Evolutionary conservation across 1,140 invertebrate species (phyloP).

Genomic region (Ceratina australensis): DNA sequence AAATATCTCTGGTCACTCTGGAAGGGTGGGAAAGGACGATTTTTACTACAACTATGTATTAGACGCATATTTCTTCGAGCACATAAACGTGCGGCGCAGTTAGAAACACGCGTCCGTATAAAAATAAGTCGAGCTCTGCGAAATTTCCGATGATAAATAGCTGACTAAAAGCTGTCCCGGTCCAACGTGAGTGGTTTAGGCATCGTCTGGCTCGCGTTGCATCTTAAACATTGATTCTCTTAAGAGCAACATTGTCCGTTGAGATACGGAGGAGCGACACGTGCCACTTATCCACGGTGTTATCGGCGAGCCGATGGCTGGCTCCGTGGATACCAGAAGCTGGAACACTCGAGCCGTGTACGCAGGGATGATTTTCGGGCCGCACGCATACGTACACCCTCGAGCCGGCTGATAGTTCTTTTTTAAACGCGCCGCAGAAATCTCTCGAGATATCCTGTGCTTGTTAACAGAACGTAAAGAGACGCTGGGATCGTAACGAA

Average conservation of each 20-base stretch:
- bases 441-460: not conserved
- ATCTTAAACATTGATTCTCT: constrained; percentile 23
- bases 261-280: constrained; percentile 49
- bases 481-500: not conserved
- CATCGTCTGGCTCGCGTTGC: constrained; percentile 16
- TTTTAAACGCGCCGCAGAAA: not conserved
- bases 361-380: constrained; percentile 44
- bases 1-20: constrained; percentile 25
- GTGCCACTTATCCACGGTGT: constrained; percentile 61
- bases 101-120: constrained; percentile 12
- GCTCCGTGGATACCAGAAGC: constrained; percentile 38
- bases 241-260: constrained; percentile 41
- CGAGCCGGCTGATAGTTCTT: too few species aligned
- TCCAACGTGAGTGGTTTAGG: constrained; percentile 35
- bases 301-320: constrained; percentile 42
- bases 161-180: constrained; percentile 8
- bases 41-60: too few species aligned
- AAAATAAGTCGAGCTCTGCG: constrained; percentile 33
- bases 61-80: too few species aligned
- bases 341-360: constrained; percentile 25
- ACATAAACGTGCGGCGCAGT: not conserved
- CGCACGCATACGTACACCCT: not conserved
- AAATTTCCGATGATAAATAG: constrained; percentile 20
- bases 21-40: constrained; percentile 36
- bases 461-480: not conserved